These are phyloP conservation scores for Nysson spinosus DNA, from an alignment of 2,888 invertebrate species.

Conservation along the genomic window DNA sequence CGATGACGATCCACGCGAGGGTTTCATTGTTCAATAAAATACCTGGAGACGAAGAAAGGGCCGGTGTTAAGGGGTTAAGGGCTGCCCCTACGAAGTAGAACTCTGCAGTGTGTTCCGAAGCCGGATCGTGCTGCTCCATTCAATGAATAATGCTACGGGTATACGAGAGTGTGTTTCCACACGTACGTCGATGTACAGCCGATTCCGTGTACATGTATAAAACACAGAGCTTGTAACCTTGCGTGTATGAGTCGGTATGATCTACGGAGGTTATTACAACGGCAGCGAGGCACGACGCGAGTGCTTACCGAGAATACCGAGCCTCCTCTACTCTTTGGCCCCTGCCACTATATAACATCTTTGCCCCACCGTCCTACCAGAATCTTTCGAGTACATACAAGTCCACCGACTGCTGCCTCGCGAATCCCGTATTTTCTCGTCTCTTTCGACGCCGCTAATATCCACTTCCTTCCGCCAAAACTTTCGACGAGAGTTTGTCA, in stretches of 20 bases:
- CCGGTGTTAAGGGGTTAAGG: conserved; percentile 48
- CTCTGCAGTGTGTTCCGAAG: conserved; percentile 42
- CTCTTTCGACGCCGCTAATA: too few relatives aligned
- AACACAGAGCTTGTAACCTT: conserved; percentile 12
- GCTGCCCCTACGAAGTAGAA: conserved; percentile 41
- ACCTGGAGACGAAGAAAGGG: conserved; percentile 24
- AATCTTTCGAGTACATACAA: conserved; percentile 42
- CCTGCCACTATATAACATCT: conserved; percentile 62
- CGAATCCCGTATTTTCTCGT: conserved; percentile 11
- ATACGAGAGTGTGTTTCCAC: conserved; percentile 20
- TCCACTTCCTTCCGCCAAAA: too few relatives aligned
- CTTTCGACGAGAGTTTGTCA: too few relatives aligned
- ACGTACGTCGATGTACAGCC: background rate
- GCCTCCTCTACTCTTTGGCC: conserved; percentile 62
- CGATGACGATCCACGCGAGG: conserved; percentile 25
- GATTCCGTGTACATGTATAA: background rate
- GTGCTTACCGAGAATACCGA: conserved; percentile 57
- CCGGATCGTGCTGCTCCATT: conserved; percentile 43
- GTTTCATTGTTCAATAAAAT: conserved; percentile 22
- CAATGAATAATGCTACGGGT: conserved; percentile 47
- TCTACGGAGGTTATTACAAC: conserved; percentile 72
- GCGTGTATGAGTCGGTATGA: conserved; percentile 60
- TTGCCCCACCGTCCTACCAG: conserved; percentile 32
- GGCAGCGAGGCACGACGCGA: conserved; percentile 66
- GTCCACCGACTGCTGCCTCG: conserved; percentile 28